These are phyloP conservation scores for Hydriomena furcata DNA, from an alignment of 2,888 invertebrate genomes.

Conservation along the genomic window DNA sequence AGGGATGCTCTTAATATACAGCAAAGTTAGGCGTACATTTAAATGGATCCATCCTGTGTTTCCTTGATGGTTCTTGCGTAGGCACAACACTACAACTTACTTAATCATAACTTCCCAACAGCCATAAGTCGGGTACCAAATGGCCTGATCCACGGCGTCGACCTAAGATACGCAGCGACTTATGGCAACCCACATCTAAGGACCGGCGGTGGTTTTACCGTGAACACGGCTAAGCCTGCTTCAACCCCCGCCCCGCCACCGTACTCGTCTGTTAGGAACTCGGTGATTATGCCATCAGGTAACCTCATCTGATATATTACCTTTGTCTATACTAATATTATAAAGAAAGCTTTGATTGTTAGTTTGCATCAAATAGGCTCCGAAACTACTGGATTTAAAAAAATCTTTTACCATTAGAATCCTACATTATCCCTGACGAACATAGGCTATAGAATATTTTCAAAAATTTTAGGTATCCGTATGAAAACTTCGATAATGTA, in stretches of 20 bases:
- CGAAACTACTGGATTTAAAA: too few species aligned
- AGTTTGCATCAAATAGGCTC: too few species aligned
- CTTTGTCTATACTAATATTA: too few species aligned
- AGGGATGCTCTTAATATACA: too few species aligned
- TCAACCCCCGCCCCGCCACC: conserved; percentile 93
- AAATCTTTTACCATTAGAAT: too few species aligned
- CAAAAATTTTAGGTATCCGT: too few species aligned
- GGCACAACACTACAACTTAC: background rate
- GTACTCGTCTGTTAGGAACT: conserved; percentile 83
- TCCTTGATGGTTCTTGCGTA: background rate
- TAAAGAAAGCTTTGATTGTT: too few species aligned
- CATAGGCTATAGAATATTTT: too few species aligned
- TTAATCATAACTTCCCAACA: conserved; percentile 8
- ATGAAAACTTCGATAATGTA: too few species aligned
- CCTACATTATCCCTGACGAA: too few species aligned
- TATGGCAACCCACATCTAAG: conserved; percentile 95
- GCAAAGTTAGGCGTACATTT: too few species aligned
- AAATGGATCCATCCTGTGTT: too few species aligned
- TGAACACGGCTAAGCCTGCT: conserved; percentile 89
- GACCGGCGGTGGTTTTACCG: conserved; percentile 83
- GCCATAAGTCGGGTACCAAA: conserved; percentile 63
- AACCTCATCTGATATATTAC: conserved; percentile 19
- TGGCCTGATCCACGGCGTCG: conserved; percentile 84
- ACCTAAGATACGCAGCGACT: conserved; percentile 94
- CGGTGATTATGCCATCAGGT: conserved; percentile 75